phyloP scores from a whole-genome alignment of 2,113 vertebrate genomes.

The Thamnophis sirtalis region DNA sequence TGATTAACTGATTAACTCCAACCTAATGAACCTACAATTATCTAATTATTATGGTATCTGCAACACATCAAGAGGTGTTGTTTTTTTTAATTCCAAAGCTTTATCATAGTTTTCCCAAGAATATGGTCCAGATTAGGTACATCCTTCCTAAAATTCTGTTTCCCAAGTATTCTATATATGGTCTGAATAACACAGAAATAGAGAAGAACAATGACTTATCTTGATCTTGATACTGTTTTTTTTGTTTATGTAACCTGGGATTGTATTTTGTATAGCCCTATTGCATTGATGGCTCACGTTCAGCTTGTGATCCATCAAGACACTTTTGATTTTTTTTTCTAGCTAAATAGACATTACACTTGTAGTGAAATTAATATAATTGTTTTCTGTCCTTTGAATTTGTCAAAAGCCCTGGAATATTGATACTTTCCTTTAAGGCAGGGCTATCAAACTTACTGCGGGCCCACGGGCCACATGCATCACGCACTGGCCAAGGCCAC shows the following conservation, averaged over 20 bases:
- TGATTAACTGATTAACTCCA: background rate
- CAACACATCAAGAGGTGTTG: background rate
- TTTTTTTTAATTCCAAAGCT: background rate
- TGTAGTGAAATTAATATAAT: background rate
- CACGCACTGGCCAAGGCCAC: no score
- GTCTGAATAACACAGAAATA: background rate
- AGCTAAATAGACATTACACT: background rate
- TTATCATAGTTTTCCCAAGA: background rate
- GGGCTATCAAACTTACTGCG: no score
- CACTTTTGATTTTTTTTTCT: background rate
- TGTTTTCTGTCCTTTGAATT: background rate
- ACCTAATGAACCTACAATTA: background rate
- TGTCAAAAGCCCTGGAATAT: background rate
- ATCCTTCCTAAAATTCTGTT: background rate
- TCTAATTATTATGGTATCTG: background rate
- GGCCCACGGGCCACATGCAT: no score
- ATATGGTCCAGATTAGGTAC: background rate
- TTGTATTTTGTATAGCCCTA: background rate
- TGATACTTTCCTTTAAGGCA: background rate
- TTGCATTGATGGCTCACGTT: background rate
- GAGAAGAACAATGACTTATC: background rate
- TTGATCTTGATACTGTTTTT: background rate
- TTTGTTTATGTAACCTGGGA: background rate
- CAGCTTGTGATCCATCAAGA: background rate
- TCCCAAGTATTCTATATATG: background rate